Conservation (phyloP, 2,888 invertebrate species). For the Dynastes hyllus region DNA sequence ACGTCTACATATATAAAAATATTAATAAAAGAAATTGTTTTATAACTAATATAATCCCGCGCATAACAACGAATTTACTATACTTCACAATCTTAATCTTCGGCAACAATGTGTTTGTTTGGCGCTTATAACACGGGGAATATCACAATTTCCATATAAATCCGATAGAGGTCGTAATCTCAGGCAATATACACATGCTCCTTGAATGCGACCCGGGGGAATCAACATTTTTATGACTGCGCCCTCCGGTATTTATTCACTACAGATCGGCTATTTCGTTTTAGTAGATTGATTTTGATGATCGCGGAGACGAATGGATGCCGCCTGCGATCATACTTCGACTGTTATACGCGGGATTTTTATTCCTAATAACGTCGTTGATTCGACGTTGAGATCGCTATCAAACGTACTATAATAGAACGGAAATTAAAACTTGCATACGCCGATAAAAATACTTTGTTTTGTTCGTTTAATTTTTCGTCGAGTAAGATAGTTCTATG, state of each 20-base stretch:
- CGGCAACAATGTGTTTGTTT: slow-evolving; percentile 52
- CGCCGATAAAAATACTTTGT: slow-evolving; percentile 20
- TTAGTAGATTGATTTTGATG: slow-evolving; percentile 54
- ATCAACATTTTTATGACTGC: slow-evolving; percentile 53
- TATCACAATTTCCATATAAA: slow-evolving; percentile 54
- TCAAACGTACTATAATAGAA: background rate
- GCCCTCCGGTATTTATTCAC: slow-evolving; percentile 48
- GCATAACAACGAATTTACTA: background rate
- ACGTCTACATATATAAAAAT: too few species aligned
- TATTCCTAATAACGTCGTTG: slow-evolving; percentile 16
- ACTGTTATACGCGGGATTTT: slow-evolving; percentile 32
- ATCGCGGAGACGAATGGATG: slow-evolving; percentile 48
- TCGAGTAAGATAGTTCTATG: background rate
- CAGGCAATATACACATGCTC: slow-evolving; percentile 55
- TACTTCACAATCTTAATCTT: slow-evolving; percentile 22
- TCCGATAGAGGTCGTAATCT: slow-evolving; percentile 56
- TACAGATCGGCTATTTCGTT: slow-evolving; percentile 52
- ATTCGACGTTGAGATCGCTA: background rate
- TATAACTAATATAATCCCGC: background rate
- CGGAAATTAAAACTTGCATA: slow-evolving; percentile 32
- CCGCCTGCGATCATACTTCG: slow-evolving; percentile 14
- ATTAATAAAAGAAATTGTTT: background rate
- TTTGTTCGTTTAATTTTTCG: slow-evolving; percentile 1
- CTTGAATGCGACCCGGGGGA: slow-evolving; percentile 46
- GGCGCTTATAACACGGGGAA: slow-evolving; percentile 43